Evolutionary conservation across 2,113 vertebrate species (phyloP), one percentile per base, ranked within the genome.

Genomic region (Anhinga anhinga): DNA sequence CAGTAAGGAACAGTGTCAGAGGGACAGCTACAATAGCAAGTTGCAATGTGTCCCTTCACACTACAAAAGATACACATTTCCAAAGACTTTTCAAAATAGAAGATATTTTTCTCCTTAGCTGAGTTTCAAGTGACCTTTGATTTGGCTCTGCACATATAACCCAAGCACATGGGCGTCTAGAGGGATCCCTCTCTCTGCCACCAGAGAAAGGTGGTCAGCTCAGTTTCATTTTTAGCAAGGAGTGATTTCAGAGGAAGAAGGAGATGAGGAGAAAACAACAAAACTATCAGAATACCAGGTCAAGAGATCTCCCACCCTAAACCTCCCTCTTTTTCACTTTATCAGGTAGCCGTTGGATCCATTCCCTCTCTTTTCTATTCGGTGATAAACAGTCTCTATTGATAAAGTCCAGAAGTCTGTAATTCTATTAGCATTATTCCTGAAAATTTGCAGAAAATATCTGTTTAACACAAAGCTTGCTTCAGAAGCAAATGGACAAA

Each of bases 151-250:
- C 15, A 27, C 0, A 2, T 2, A 0, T 52, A 36, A 61, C 13
- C 7, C 1, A 2, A 61, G 59, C 3, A 15, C 10, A 6, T 0
- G 0, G 0, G 10, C 8, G 15, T 77, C 44, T 76, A n/a, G 12
- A 79, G 32, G 10, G 21, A 45, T 53, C 8, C 6, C 3, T 47
- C 10, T 6, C 5, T 58, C 32, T 70, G 58, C 15, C 40, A 61
- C 18, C 7, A 49, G 52, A 76, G 5, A 71, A 8, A 52, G 2
- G 2, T 14, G 6, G 9, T 45, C 16, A 44, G 7, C 12, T 63
- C 1, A 0, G 34, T 49, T 92, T 69, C 15, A 21, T 21, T 82
- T 79, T 86, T 72, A 88, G 9, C 13, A 25, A 72, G 14, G 12
- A 71, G 7, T 0, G 0, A 79, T 71, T 87, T 79, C 26, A 55